Percentiles rank a stretch among this genome's conserved stretches.
Conservation (phyloP, 1,140 invertebrate genomes). For the Hycleus cichorii region DNA sequence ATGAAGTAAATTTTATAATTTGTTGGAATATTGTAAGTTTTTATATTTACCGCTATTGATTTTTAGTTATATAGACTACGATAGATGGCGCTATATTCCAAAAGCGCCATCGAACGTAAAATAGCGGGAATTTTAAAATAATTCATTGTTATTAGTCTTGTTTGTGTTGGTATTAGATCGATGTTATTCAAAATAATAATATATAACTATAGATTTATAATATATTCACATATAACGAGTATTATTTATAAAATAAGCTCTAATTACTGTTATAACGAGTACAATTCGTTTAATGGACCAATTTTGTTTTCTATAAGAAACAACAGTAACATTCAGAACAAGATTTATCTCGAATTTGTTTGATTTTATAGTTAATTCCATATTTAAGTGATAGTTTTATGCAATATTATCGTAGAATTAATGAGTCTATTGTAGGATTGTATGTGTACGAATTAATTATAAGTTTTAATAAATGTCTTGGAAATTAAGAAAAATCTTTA, state of each 20-base stretch:
- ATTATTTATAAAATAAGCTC: slow-evolving; percentile 9
- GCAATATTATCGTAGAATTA: slow-evolving; percentile 9
- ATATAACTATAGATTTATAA: slow-evolving; percentile 6
- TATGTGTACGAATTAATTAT: slow-evolving; percentile 25
- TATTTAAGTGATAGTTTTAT: slow-evolving; percentile 5
- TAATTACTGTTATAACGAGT: slow-evolving; percentile 14
- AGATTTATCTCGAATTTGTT: slow-evolving; percentile 20
- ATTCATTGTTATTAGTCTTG: not conserved
- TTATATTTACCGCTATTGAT: not conserved
- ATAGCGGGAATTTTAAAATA: not conserved
- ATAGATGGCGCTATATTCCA: not conserved
- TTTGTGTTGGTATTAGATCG: not conserved
- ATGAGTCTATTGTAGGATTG: slow-evolving; percentile 12
- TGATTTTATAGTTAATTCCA: slow-evolving; percentile 7
- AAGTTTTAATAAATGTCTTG: slow-evolving; percentile 30
- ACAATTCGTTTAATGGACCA: slow-evolving; percentile 26
- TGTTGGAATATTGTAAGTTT: slow-evolving; percentile 12
- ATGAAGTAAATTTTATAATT: slow-evolving; percentile 11
- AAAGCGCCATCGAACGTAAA: not conserved
- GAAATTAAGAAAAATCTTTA: not conserved
- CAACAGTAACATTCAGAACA: slow-evolving; percentile 12
- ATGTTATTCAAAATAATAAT: slow-evolving; percentile 9
- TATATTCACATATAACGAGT: no score
- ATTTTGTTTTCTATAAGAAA: slow-evolving; percentile 7
- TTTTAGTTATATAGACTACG: no score